Conservation (phyloP, 2,113 vertebrate genomes). For the Melanostigma gelatinosum region DNA sequence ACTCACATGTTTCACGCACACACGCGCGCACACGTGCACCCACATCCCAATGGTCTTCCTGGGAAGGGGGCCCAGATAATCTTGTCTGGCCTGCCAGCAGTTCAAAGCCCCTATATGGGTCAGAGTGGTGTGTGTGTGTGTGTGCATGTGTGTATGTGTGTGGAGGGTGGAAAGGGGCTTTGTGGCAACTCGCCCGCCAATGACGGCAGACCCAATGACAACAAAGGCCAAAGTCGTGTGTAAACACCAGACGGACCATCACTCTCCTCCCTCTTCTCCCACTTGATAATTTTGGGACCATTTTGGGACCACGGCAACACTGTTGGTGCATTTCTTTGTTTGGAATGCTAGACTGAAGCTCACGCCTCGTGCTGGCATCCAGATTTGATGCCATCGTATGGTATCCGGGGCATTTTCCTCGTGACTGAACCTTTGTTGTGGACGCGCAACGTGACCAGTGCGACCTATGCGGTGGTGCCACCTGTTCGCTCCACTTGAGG, state of each 20-base stretch:
- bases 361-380: neutral
- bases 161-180: conserved; percentile 29
- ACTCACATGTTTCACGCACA: conserved; percentile 40
- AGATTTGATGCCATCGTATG: neutral
- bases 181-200: conserved; percentile 47
- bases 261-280: conserved; percentile 58
- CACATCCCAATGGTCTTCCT: conserved; percentile 63
- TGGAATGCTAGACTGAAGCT: conserved; percentile 15
- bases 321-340: neutral
- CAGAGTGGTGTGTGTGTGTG: conserved; percentile 40
- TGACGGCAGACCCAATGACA: conserved; percentile 46
- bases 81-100: conserved; percentile 64
- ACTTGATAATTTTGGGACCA: conserved; percentile 37
- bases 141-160: conserved; percentile 18
- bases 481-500: conserved; percentile 68
- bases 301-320: neutral
- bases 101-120: conserved; percentile 79
- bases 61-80: conserved; percentile 73
- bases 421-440: conserved; percentile 34
- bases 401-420: conserved; percentile 18
- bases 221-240: conserved; percentile 55
- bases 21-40: conserved; percentile 31
- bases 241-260: conserved; percentile 64
- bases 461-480: conserved; percentile 53
- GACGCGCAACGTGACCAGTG: conserved; percentile 35